Base-by-base conservation (phyloP, 2,888 invertebrate genomes). In the Drosophila aldrichi region DNA sequence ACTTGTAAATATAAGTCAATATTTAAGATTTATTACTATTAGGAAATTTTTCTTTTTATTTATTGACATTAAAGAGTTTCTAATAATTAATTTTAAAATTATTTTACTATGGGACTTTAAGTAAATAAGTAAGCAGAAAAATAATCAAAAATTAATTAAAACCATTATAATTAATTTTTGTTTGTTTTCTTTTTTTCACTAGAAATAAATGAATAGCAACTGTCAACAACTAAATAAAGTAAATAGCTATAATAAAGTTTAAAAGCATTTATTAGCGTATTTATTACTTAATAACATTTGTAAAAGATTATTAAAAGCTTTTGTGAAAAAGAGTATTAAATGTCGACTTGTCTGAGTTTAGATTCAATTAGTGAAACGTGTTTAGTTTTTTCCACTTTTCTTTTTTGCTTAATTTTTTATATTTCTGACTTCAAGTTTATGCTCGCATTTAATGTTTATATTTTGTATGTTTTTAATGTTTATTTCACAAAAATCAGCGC, bases 401-500 rank as follows among this genome's bases (percentile, higher is more conserved):
- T 9, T 3, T 64, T 41, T 58, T 36, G 32, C 10, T 29, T 2
- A 7, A 64, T 16, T 7, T 44, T 2, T 6, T 20, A 64, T 49
- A 46, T 46, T 55, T 58, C 16, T 61, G 49, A 70, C 56, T 52
- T 49, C 54, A 36, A 48, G 32, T 51, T 34, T 20, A 34, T 40
- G 25, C 20, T 49, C 22, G 40, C 18, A 38, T 72, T 58, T 34
- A 51, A 55, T 49, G 43, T 64, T 52, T 36, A 36, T 6, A 36
- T 22, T 36, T 52, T 51, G 43, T n/a, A 8, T 8, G n/a, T 46
- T 56, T 65, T 65, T 51, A 56, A 36, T 56, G 44, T 7, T 25
- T 36, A 43, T 70, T 72, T 48, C n/a, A 57, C 36, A 63, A 41
- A 73, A 43, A 51, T 18, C 44, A 54, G 18, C 49, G 52, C 46